Base-by-base conservation (phyloP, 2,888 invertebrate species). In the Chaetoderma sp. region DNA sequence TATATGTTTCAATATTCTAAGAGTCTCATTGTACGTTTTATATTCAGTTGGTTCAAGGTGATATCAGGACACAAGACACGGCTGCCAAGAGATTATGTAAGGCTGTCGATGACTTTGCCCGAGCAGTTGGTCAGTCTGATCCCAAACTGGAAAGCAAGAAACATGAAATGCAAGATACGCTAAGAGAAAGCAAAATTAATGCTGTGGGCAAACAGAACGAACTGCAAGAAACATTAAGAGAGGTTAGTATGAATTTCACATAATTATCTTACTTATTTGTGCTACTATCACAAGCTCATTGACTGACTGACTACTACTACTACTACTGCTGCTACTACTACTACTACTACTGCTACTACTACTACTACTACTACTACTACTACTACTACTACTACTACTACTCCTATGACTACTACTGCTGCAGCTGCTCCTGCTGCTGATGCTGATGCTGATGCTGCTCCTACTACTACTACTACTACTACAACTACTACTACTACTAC, bases 201-300 rank as follows among this genome's bases (percentile, higher is more conserved):
- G 67, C 78, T 23, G 75, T 78, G 44, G 85, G 85, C 67, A 83
- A 83, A 57, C 83, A 83, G 58, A 83, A 84, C 52, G 79, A 83
- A 62, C 72, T 86, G 13, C 84, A 85, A 56, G 82, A 83, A 59
- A 79, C 79, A 49, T 74, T 86, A 27, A 79, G 83, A 77, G 81
- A 84, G 79, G 84, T 84, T 36, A 25, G 67, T 33, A 16, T 28
- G n/a, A 32, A n/a, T 21, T 56, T 16, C n/a, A 5, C 23, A 5
- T 39, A n/a, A 18, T 16, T n/a, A 50, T 25, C n/a, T n/a, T 25
- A 10, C 10, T 21, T 50, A 27, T 21, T 23, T 50, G n/a, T 10
- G 18, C 44, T 18, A 21, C 4, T 42, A 42, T 42, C 21, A 18
- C 21, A 42, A 42, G n/a, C 21, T n/a, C 55, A 30, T 13, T 30